These are phyloP conservation scores for Otocyon megalotis DNA, from an alignment of 2,113 vertebrate species.

Conservation along the genomic window DNA sequence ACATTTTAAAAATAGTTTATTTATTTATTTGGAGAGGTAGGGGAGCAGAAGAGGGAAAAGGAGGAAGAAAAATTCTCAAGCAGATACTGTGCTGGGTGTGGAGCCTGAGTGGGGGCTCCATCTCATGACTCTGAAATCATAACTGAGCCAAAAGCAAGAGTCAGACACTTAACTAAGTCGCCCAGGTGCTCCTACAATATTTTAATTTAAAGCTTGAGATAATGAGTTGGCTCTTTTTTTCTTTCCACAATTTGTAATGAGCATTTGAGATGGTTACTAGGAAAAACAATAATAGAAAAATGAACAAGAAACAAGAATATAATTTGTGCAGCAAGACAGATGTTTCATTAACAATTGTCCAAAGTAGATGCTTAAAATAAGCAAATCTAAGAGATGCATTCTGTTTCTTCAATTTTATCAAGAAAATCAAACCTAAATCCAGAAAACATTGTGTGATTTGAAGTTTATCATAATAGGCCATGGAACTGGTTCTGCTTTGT, in stretches of 20 bases:
- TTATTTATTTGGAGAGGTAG: neutral
- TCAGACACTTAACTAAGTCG: neutral
- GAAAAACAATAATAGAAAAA: neutral
- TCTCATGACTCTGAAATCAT: neutral
- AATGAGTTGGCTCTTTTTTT: neutral
- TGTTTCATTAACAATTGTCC: neutral
- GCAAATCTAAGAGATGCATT: neutral
- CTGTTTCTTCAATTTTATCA: neutral
- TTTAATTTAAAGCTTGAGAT: neutral
- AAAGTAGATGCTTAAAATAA: slow-evolving; percentile 8
- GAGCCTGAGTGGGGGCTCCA: neutral
- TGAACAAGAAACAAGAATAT: neutral
- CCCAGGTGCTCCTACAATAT: neutral
- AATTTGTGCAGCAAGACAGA: neutral
- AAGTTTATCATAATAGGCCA: neutral
- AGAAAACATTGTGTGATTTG: neutral
- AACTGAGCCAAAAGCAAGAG: neutral
- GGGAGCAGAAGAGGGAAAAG: neutral
- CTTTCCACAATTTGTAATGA: neutral
- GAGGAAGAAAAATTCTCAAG: neutral
- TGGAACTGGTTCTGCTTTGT: neutral
- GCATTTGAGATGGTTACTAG: neutral
- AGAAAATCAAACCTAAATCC: neutral
- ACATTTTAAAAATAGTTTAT: neutral
- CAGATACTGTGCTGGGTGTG: neutral